Evolutionary conservation across 2,888 invertebrate species (phyloP).

Genomic region (Tetragnatha montana): DNA sequence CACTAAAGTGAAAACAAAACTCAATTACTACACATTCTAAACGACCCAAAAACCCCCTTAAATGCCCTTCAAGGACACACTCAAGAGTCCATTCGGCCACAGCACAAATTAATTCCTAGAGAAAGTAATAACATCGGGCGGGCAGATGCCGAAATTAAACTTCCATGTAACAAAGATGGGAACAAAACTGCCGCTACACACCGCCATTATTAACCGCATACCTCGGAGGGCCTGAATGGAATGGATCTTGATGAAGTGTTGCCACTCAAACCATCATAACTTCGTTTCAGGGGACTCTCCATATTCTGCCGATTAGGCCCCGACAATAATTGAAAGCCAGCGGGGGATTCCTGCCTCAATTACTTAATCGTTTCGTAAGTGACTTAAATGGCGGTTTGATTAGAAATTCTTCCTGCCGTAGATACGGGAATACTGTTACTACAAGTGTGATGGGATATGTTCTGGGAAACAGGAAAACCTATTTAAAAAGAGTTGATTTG

Average conservation of each 20-base stretch:
- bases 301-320: slow-evolving; percentile 49
- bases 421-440: slow-evolving; percentile 5
- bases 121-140: background rate
- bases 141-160: slow-evolving; percentile 37
- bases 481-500: too few relatives aligned
- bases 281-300: slow-evolving; percentile 39
- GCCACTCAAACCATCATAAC: slow-evolving; percentile 63
- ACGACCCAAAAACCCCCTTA: too few relatives aligned
- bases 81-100: background rate
- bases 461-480: too few relatives aligned
- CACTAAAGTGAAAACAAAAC: too few relatives aligned
- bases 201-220: slow-evolving; percentile 52
- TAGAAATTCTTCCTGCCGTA: slow-evolving; percentile 43
- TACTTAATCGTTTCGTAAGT: slow-evolving; percentile 39
- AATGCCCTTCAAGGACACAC: too few relatives aligned
- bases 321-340: slow-evolving; percentile 64
- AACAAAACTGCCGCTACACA: slow-evolving; percentile 20
- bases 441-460: too few relatives aligned
- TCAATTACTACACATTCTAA: too few relatives aligned
- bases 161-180: slow-evolving; percentile 35
- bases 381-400: slow-evolving; percentile 15
- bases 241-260: slow-evolving; percentile 59
- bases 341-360: slow-evolving; percentile 40
- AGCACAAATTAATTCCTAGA: background rate
- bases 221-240: slow-evolving; percentile 30